Conservation (phyloP, 2,888 invertebrate genomes). For the Ophonus ardosiacus region DNA sequence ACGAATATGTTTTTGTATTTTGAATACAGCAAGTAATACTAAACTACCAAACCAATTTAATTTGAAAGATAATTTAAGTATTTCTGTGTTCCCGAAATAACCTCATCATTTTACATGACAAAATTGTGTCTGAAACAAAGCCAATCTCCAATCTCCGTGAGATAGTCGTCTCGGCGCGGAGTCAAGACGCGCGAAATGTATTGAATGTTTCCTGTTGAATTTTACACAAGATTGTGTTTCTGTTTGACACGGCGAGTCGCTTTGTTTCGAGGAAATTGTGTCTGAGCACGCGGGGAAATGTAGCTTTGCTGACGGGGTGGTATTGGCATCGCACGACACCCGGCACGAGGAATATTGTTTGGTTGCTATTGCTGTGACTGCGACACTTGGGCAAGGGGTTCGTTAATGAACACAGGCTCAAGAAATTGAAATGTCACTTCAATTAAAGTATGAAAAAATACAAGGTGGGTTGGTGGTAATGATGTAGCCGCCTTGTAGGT, state of each 20-base stretch:
- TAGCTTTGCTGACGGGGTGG: not conserved
- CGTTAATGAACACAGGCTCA: conserved; percentile 21
- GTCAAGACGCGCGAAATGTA: conserved; percentile 48
- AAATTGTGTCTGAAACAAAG: not conserved
- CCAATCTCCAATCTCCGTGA: not conserved
- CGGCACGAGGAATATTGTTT: conserved; percentile 19
- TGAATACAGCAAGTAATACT: not conserved
- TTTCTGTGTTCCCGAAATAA: not conserved
- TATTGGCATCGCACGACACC: not conserved
- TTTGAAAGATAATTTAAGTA: not conserved
- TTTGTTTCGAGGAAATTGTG: conserved; percentile 56
- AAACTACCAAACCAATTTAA: not conserved
- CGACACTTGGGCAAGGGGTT: not conserved
- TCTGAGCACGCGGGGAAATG: conserved; percentile 11
- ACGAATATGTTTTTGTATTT: too few species aligned
- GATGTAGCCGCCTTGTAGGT: not conserved
- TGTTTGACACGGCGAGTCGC: conserved; percentile 54
- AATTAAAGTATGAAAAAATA: conserved; percentile 27
- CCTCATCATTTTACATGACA: not conserved
- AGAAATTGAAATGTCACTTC: conserved; percentile 41
- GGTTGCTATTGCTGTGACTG: not conserved
- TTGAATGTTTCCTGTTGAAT: conserved; percentile 61
- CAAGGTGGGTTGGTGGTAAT: not conserved
- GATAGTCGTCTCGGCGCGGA: not conserved
- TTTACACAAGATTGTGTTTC: conserved; percentile 60